These are phyloP conservation scores for Atta texana DNA, from an alignment of 1,140 invertebrate species.

Conservation along the genomic window DNA sequence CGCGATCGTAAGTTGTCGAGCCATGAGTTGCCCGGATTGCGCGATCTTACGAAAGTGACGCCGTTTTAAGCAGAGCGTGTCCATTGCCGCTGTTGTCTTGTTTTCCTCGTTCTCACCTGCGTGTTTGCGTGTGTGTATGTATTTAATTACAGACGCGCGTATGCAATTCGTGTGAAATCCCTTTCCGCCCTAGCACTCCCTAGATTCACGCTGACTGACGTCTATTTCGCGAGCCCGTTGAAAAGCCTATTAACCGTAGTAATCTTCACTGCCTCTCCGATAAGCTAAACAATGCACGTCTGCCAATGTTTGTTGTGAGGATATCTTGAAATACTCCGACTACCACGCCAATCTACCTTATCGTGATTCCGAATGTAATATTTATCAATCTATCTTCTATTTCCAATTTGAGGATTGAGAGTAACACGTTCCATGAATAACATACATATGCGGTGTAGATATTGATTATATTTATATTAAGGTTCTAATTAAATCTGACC, in stretches of 20 bases:
- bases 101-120: neutral
- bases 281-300: constrained; percentile 23
- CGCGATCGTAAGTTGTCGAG: constrained; percentile 82
- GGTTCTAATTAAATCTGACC: neutral
- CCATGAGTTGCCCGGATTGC: constrained; percentile 36
- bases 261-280: neutral
- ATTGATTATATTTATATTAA: neutral
- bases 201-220: constrained; percentile 4
- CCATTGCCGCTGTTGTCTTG: constrained; percentile 55
- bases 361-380: constrained; percentile 1
- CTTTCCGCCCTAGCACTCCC: neutral
- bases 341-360: constrained; percentile 1
- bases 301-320: constrained; percentile 37
- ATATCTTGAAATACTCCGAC: neutral
- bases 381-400: neutral
- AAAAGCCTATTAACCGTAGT: constrained; percentile 32
- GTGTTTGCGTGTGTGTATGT: neutral
- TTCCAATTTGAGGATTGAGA: neutral
- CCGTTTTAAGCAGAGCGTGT: constrained; percentile 46
- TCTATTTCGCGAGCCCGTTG: neutral
- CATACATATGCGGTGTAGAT: neutral
- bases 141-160: neutral
- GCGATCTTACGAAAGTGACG: constrained; percentile 8
- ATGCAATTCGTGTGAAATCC: neutral
- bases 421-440: constrained; percentile 5